phyloP scores from a whole-genome alignment of 2,888 invertebrate species.

The Drosophila peninsularis region DNA sequence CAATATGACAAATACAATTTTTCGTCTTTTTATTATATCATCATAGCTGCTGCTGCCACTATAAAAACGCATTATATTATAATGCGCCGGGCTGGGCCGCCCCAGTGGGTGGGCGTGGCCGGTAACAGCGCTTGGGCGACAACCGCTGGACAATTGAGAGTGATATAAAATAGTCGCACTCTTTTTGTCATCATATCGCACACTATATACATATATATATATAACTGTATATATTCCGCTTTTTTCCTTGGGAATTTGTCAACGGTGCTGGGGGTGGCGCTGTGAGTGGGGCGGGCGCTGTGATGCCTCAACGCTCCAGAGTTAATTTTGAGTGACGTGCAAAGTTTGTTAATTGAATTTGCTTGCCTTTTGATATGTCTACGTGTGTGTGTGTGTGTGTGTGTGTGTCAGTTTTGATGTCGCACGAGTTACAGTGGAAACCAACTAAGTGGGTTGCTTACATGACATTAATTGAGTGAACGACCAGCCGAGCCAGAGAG shows the following conservation, averaged over 20 bases:
- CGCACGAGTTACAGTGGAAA: conserved; percentile 71
- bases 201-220: conserved; percentile 12
- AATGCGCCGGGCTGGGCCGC: conserved; percentile 65
- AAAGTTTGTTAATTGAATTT: conserved; percentile 79
- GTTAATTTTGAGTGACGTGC: conserved; percentile 80
- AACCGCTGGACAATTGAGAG: conserved; percentile 73
- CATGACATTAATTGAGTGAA: conserved; percentile 78
- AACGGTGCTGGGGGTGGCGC: conserved; percentile 20
- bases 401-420: conserved; percentile 52
- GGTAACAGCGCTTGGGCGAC: conserved; percentile 60
- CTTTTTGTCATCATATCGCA: conserved; percentile 50
- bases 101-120: conserved; percentile 42
- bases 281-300: conserved; percentile 23
- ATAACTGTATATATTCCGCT: conserved; percentile 13
- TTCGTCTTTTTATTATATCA: conserved; percentile 72
- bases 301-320: conserved; percentile 65
- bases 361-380: conserved; percentile 63
- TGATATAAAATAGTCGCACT: conserved; percentile 69
- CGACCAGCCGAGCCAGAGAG: conserved; percentile 26
- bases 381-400: conserved; percentile 18
- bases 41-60: conserved; percentile 48
- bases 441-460: conserved; percentile 79
- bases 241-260: conserved; percentile 66
- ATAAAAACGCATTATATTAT: conserved; percentile 75
- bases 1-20: conserved; percentile 81